Conservation (phyloP, 2,888 invertebrate species). For the Macrophya alboannulata region DNA sequence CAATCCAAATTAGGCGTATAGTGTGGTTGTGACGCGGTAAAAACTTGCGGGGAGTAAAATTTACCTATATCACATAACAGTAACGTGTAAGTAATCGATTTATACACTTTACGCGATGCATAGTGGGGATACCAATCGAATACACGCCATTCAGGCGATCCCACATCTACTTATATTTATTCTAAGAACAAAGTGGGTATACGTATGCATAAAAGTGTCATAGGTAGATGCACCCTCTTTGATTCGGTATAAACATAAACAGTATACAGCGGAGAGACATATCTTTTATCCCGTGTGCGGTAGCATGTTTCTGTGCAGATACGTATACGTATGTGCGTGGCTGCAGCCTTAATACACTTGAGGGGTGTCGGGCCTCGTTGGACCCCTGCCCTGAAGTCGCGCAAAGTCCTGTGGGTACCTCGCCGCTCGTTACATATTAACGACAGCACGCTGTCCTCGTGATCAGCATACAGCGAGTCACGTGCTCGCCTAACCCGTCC, state of each 20-base stretch:
- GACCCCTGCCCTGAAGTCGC: slow-evolving; percentile 42
- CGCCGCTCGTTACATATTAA: slow-evolving; percentile 74
- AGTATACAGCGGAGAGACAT: background rate
- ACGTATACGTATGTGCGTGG: background rate
- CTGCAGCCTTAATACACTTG: background rate
- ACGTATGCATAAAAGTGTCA: background rate
- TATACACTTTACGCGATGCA: no score
- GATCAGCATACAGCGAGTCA: slow-evolving; percentile 78
- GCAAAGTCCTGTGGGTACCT: slow-evolving; percentile 55
- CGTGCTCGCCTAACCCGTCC: slow-evolving; percentile 65
- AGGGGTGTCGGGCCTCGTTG: background rate
- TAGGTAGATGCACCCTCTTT: background rate
- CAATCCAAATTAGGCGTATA: background rate
- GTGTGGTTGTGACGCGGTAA: background rate
- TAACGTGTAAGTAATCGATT: no score
- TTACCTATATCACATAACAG: no score
- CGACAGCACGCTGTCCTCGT: slow-evolving; percentile 64
- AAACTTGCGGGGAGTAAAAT: background rate
- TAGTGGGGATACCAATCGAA: background rate
- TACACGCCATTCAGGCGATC: background rate
- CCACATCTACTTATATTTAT: background rate
- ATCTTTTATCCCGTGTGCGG: no score
- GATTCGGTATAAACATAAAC: background rate
- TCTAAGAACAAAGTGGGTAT: background rate
- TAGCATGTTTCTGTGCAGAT: no score